phyloP scores from a whole-genome alignment of 2,113 vertebrate species.

The Malaclemys terrapin region DNA sequence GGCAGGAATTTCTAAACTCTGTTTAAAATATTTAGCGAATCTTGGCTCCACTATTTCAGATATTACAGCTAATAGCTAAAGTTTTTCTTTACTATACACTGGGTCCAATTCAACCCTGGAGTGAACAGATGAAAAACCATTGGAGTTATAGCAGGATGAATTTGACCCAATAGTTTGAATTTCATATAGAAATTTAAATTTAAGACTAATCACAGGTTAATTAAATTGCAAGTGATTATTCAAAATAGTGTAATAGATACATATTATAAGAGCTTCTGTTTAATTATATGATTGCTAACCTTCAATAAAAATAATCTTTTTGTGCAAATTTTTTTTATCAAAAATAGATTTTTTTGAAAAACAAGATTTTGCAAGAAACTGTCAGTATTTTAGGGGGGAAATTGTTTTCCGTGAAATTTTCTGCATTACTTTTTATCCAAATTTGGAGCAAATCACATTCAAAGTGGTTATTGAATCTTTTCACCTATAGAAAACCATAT shows the following conservation, averaged over 20 bases:
- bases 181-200: background rate
- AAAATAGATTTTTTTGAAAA: background rate
- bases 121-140: background rate
- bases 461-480: background rate
- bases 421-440: background rate
- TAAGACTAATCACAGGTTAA: slow-evolving; percentile 23
- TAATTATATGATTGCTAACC: background rate
- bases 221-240: slow-evolving; percentile 31
- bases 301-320: background rate
- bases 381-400: fast-evolving
- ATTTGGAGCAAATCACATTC: background rate
- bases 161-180: slow-evolving; percentile 19
- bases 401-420: background rate
- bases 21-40: background rate
- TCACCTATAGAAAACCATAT: background rate
- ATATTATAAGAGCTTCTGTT: background rate
- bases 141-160: background rate
- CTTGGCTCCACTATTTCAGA: background rate
- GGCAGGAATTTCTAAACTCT: background rate
- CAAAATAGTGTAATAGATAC: slow-evolving; percentile 3
- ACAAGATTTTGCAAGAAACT: background rate
- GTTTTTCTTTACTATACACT: background rate
- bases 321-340: background rate
- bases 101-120: background rate
- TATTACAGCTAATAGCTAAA: background rate